A percentile compares a stretch with the other conserved stretches of the same genome.
phyloP scores from a whole-genome alignment of 2,888 invertebrate genomes.

The Mycalesis mineus region DNA sequence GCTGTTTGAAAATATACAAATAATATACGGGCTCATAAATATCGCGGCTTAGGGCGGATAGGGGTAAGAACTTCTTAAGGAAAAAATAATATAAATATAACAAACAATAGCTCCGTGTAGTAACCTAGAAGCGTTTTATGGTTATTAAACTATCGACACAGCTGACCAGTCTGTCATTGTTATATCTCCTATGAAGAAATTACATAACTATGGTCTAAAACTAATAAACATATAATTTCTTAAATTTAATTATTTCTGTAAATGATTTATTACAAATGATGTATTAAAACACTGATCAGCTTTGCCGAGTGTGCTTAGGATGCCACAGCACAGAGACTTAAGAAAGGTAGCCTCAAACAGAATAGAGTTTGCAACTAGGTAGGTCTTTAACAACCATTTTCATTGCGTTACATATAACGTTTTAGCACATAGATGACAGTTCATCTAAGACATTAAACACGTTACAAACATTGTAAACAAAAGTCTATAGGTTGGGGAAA shows the following conservation, averaged over 20 bases:
- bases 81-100: slow-evolving; percentile 60
- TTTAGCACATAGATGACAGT: slow-evolving; percentile 69
- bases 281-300: slow-evolving; percentile 25
- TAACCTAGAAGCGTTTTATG: slow-evolving; percentile 74
- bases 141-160: slow-evolving; percentile 54
- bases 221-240: not conserved
- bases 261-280: too few species aligned
- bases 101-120: slow-evolving; percentile 72
- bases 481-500: slow-evolving; percentile 57
- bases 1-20: slow-evolving; percentile 55
- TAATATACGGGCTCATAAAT: slow-evolving; percentile 60
- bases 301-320: slow-evolving; percentile 53
- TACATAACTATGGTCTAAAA: too few species aligned
- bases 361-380: slow-evolving; percentile 66
- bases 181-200: not conserved
- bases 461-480: slow-evolving; percentile 52
- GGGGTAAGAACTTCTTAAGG: slow-evolving; percentile 62
- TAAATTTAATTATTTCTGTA: too few species aligned
- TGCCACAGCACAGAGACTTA: slow-evolving; percentile 59
- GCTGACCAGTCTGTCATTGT: slow-evolving; percentile 47
- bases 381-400: slow-evolving; percentile 61
- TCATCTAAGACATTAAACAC: slow-evolving; percentile 68
- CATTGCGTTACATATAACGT: slow-evolving; percentile 78
- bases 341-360: slow-evolving; percentile 54
- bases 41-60: slow-evolving; percentile 71